Conservation (phyloP, 2,113 vertebrate genomes). For the Mormyrus lacerda region DNA sequence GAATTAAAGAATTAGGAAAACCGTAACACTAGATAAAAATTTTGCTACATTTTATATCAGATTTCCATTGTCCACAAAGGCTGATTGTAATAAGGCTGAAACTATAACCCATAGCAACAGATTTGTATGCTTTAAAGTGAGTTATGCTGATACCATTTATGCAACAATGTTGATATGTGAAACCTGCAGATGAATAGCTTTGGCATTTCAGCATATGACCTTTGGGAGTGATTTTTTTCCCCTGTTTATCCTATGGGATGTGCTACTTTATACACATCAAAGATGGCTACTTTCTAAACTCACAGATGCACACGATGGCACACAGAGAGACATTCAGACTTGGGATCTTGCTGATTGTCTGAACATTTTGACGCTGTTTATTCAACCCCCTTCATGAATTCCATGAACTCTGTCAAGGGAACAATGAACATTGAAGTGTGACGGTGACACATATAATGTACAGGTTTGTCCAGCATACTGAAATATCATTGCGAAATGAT, state of each 20-base stretch:
- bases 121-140: not conserved
- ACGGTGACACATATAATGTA: not conserved
- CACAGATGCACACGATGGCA: too few relatives aligned
- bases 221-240: not conserved
- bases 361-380: constrained; percentile 32
- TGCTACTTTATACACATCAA: too few relatives aligned
- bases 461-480: not conserved
- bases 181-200: not conserved
- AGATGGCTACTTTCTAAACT: too few relatives aligned
- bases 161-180: not conserved
- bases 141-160: not conserved
- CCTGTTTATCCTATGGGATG: not conserved
- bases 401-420: constrained; percentile 56
- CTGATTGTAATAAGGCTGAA: not conserved
- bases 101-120: not conserved
- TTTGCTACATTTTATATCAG: not conserved
- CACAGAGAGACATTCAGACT: not conserved
- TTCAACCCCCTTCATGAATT: constrained; percentile 67
- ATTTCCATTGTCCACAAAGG: not conserved
- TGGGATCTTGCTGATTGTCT: not conserved
- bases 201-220: not conserved
- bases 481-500: not conserved
- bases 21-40: not conserved
- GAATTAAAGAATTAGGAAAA: not conserved
- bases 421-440: constrained; percentile 5